A percentile compares a stretch with the other conserved stretches of the same genome.
Evolutionary conservation across 2,797 vertebrate genomes (phyloP).

Genomic region (Aratinga solstitialis): DNA sequence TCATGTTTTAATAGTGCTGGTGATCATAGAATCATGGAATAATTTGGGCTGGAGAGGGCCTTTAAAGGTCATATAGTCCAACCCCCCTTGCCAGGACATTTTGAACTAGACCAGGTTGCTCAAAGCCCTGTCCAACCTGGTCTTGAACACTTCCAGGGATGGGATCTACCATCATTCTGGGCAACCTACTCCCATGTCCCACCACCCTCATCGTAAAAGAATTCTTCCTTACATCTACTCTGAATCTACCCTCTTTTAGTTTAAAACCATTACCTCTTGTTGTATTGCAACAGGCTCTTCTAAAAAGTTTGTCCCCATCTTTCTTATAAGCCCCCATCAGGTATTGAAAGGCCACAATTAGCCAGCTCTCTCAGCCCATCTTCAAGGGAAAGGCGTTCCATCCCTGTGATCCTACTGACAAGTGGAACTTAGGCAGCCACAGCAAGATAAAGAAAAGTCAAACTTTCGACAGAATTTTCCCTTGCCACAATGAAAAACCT

Average conservation of each 20-base stretch:
- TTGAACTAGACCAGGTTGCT: neutral
- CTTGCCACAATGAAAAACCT: neutral
- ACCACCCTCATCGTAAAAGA: neutral
- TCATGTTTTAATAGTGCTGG: neutral
- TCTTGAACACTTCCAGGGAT: neutral
- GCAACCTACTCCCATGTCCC: neutral
- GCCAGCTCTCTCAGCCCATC: neutral
- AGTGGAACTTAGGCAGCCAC: neutral
- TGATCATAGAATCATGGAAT: neutral
- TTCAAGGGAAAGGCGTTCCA: rapidly evolving
- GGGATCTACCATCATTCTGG: neutral
- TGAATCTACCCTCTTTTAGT: rapidly evolving
- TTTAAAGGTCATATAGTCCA: neutral
- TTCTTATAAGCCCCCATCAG: neutral
- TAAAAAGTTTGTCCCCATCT: neutral
- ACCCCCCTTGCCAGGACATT: neutral
- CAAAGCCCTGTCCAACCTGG: neutral
- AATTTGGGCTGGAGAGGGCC: neutral
- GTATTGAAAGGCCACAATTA: neutral
- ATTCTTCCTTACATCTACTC: neutral
- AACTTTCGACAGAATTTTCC: neutral
- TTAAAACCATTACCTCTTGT: neutral
- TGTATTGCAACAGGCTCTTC: neutral
- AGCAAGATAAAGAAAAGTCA: neutral
- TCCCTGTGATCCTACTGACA: neutral